These are phyloP conservation scores for Brachyhypopomus occidentalis DNA, from an alignment of 2,113 vertebrate species.

Conservation along the genomic window DNA sequence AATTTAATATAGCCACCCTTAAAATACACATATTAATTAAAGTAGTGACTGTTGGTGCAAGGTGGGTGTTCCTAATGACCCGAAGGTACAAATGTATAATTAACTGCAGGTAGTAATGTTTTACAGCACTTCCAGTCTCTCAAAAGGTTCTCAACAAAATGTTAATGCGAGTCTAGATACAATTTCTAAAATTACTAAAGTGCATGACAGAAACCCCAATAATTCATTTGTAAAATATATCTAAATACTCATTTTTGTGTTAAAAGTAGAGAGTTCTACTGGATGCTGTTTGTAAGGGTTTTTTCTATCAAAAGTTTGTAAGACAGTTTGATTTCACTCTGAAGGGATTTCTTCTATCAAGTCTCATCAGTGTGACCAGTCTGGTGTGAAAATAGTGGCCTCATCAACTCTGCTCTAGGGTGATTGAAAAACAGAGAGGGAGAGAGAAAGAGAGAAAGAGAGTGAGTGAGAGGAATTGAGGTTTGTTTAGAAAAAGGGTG, in stretches of 20 bases:
- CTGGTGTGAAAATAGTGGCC: constrained; percentile 52
- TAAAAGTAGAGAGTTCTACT: background rate
- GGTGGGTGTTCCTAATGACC: too few species aligned
- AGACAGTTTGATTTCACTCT: constrained; percentile 11
- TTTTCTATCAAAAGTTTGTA: background rate
- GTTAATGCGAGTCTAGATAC: background rate
- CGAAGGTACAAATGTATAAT: too few species aligned
- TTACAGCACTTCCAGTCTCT: background rate
- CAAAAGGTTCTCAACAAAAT: background rate
- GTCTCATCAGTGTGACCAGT: constrained; percentile 53
- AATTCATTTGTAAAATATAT: background rate
- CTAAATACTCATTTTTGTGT: background rate
- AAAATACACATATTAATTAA: too few species aligned
- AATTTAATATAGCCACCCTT: too few species aligned
- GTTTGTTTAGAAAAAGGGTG: constrained; percentile 15
- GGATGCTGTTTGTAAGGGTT: background rate
- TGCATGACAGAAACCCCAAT: background rate
- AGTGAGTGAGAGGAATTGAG: constrained; percentile 31
- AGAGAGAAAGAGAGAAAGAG: background rate
- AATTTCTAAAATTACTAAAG: background rate
- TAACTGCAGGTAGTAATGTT: background rate
- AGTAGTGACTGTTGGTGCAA: too few species aligned
- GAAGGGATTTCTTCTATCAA: constrained; percentile 37
- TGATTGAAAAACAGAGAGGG: constrained; percentile 42
- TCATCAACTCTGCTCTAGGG: constrained; percentile 38